These are phyloP conservation scores for Melanophora roralis DNA, from an alignment of 2,888 invertebrate species.

Conservation along the genomic window DNA sequence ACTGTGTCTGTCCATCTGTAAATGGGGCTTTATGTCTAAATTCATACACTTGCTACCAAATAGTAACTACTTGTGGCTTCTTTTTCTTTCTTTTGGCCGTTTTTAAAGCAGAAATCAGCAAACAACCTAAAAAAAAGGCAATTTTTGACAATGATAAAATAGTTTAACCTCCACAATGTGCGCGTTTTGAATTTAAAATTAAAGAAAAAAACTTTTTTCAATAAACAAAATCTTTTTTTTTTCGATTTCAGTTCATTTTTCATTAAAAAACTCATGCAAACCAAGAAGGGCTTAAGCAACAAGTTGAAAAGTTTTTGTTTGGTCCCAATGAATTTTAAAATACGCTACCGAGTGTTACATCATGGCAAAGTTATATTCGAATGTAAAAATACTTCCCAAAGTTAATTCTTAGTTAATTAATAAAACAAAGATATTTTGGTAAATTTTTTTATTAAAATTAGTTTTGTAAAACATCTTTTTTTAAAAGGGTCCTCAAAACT, in stretches of 20 bases:
- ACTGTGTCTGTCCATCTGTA: background rate
- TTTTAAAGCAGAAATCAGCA: conserved; percentile 43
- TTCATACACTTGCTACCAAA: conserved; percentile 43
- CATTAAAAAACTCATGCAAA: conserved; percentile 3
- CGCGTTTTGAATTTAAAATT: conserved; percentile 75
- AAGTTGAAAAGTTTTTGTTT: background rate
- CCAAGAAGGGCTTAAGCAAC: background rate
- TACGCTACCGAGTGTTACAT: background rate
- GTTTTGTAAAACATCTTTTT: too few relatives aligned
- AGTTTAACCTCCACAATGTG: conserved; percentile 75
- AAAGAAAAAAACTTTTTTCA: conserved; percentile 49
- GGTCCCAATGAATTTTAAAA: background rate
- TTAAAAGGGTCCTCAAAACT: too few relatives aligned
- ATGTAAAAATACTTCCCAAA: too few relatives aligned
- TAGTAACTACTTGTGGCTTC: conserved; percentile 22
- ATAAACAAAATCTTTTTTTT: too few relatives aligned
- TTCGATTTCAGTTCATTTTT: conserved; percentile 40
- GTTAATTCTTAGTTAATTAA: too few relatives aligned
- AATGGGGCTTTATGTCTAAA: conserved; percentile 19
- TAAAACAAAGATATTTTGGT: too few relatives aligned
- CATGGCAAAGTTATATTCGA: too few relatives aligned
- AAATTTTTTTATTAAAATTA: too few relatives aligned
- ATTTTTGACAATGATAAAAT: conserved; percentile 76
- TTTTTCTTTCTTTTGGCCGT: background rate
- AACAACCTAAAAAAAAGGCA: conserved; percentile 68